A percentile compares a stretch with the other conserved stretches of the same genome.
phyloP scores from a whole-genome alignment of 2,113 vertebrate species.

The Rhagologus leucostigma region DNA sequence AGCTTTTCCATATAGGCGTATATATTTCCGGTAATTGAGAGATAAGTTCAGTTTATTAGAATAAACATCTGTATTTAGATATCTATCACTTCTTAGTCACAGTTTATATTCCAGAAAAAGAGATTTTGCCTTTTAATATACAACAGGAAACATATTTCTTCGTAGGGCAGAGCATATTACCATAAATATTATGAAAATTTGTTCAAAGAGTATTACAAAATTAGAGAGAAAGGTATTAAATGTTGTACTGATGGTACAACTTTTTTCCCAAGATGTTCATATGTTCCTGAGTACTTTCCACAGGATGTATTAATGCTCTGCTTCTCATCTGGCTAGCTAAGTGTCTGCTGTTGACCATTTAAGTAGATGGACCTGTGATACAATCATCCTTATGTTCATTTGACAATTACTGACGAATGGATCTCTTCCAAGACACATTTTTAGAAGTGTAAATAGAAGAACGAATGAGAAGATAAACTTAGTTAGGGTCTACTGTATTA shows the following conservation, averaged over 20 bases:
- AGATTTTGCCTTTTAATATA: not conserved
- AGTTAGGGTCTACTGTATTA: not conserved
- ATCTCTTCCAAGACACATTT: not conserved
- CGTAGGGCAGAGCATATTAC: not conserved
- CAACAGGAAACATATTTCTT: not conserved
- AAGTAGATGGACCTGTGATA: not conserved
- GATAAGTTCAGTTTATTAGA: not conserved
- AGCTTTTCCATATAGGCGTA: not conserved
- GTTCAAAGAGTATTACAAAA: not conserved
- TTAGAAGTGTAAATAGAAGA: not conserved
- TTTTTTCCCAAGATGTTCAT: not conserved
- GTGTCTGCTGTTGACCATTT: not conserved
- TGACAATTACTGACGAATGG: not conserved
- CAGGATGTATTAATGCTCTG: not conserved
- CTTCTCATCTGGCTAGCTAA: not conserved
- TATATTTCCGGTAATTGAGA: not conserved
- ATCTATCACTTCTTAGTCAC: not conserved
- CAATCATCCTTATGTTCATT: not conserved
- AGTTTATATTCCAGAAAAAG: not conserved
- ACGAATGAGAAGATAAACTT: not conserved
- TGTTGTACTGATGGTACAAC: not conserved
- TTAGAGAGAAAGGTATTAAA: not conserved
- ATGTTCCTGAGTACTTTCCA: not conserved
- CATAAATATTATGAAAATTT: not conserved
- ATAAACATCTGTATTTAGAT: not conserved